Base-by-base conservation (phyloP, 2,888 invertebrate genomes). In the Diachrysia chrysitis region DNA sequence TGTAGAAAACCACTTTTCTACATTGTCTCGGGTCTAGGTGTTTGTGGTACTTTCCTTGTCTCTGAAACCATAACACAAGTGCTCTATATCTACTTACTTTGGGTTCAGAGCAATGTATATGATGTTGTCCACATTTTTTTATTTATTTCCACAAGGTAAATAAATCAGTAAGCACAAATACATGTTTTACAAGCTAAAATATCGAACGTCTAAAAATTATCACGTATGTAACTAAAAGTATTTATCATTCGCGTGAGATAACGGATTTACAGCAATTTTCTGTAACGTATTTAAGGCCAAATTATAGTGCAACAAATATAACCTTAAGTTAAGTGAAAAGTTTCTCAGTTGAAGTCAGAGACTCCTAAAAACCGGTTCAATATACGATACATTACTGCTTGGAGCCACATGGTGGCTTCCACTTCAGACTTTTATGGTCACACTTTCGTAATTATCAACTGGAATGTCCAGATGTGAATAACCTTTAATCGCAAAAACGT, bases 381-480 rank as follows among this genome's bases (percentile, higher is more conserved):
- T 64, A 58, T 62, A 64, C 53, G 70, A 29, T 63, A 71, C 60
- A 63, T 67, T 65, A 69, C 25, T 64, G 56, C 63, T 58, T 63
- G 1, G 51, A 58, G 14, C 51, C 69, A 37, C 25, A 29, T 58
- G 60, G 68, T 75, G 71, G 72, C 76, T 59, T 72, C 58, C 61
- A 69, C 37, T 68, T 66, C 55, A 73, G 54, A 25, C 58, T 73
- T 84, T 82, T 84, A 84, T 77, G 25, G 57, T 69, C 55, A 71
- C 71, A 72, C 62, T 71, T 73, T 72, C 29, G 58, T 74, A 80
- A 77, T 76, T 64, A 73, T 68, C 42, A 66, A 68, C 53, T 59
- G 58, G 35, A 71, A 78, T 68, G 58, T 58, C 48, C 59, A 66
- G 17, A 61, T 6, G 68, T 71, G 66, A 76, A 78, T 69, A 64